Percentiles rank a stretch among this genome's conserved stretches.
Evolutionary conservation across 2,888 invertebrate species (phyloP).

Genomic region (Nephrocerus scutellatus): DNA sequence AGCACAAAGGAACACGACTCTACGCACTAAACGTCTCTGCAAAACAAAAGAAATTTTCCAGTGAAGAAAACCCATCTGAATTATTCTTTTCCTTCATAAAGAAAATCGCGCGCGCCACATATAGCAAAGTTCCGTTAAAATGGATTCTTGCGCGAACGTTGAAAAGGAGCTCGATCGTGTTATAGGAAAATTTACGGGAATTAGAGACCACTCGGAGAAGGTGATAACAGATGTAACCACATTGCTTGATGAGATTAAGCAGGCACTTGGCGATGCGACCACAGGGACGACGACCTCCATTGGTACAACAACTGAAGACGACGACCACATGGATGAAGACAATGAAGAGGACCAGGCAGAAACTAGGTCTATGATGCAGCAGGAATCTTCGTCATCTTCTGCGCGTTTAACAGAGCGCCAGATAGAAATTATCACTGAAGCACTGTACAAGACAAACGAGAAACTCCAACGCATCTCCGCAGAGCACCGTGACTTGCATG

Average conservation of each 20-base stretch:
- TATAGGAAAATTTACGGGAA: slow-evolving; percentile 41
- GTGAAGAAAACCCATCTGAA: too few relatives aligned
- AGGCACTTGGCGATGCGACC: slow-evolving; percentile 35
- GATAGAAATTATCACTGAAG: slow-evolving; percentile 63
- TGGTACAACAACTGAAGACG: slow-evolving; percentile 38
- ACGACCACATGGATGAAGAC: slow-evolving; percentile 29
- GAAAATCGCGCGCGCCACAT: too few relatives aligned
- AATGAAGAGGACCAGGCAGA: too few relatives aligned
- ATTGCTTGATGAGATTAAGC: slow-evolving; percentile 37
- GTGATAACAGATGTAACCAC: slow-evolving; percentile 41
- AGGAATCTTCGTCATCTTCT: slow-evolving; percentile 52
- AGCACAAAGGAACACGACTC: too few relatives aligned
- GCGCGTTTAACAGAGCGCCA: slow-evolving; percentile 65
- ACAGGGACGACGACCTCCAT: slow-evolving; percentile 31
- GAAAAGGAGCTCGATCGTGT: slow-evolving; percentile 47
- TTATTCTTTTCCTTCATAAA: too few relatives aligned
- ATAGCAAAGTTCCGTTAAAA: too few relatives aligned
- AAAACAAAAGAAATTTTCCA: too few relatives aligned
- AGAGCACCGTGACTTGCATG: slow-evolving; percentile 76
- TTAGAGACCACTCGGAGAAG: slow-evolving; percentile 40
- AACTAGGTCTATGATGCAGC: too few relatives aligned
- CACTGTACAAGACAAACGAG: slow-evolving; percentile 72
- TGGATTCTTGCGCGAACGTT: slow-evolving; percentile 43
- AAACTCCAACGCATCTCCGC: slow-evolving; percentile 74
- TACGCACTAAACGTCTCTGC: too few relatives aligned